Base-by-base conservation (phyloP, 2,888 invertebrate species). In the Dioctria rufipes region DNA sequence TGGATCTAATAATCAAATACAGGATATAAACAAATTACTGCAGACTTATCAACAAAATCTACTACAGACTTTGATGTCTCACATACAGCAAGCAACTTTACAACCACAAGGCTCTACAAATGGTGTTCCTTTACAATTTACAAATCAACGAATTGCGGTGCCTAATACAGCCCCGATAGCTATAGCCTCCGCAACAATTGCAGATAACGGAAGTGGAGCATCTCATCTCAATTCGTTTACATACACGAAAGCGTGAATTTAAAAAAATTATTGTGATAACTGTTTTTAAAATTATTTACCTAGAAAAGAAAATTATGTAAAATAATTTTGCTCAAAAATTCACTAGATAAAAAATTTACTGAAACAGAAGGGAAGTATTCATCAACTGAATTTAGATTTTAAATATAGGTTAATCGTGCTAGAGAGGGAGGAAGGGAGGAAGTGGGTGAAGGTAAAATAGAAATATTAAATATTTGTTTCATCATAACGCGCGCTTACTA, bases 241-340 rank as follows among this genome's bases (percentile, higher is more conserved):
- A 11, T 67, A 43, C 25, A 13, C 67, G 8, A 46, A 46, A 13
- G 25, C 46, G 9, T 67, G 6, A 46, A 42, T 25, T 25, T 25
- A 5, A 46, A 25, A 49, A n/a, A 13, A 66, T 37, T 58, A 8
- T 25, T 43, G 67, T 67, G 40, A 46, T 67, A 42, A n/a, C 13
- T 2, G 46, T 13, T 67, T 9, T 67, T 67, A 66, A 46, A 66
- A 13, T 42, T 65, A 40, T 49, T 46, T 67, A 13, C 25, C 25
- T 46, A 43, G 25, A 67, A 67, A 67, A 42, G 67, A 67, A n/a
- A 42, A 43, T 46, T 67, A 11, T 46, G 65, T 42, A 65, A 65
- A 65, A 65, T 65, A 13, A 42, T 65, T 65, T 65, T 25, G 25
- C 25, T 25, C 25, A 25, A 25, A 25, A 25, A 25, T 25, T 25